Conservation (phyloP, 2,888 invertebrate genomes). For the Morpho helenor region DNA sequence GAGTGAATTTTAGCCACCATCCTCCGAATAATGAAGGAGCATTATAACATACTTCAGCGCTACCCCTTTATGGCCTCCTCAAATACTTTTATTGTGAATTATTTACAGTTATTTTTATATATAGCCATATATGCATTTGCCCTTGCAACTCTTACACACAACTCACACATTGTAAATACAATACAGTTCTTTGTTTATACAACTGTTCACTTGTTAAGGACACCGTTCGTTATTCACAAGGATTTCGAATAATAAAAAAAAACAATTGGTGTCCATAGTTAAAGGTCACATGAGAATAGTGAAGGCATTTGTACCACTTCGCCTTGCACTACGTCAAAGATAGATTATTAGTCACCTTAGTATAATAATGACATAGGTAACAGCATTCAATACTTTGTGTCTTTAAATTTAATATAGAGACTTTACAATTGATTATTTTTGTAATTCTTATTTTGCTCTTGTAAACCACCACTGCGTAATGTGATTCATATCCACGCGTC, state of each 20-base stretch:
- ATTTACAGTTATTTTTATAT: background rate
- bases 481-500: no score
- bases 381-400: slow-evolving; percentile 5
- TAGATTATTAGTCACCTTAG: slow-evolving; percentile 26
- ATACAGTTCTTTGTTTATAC: slow-evolving; percentile 55
- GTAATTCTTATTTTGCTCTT: no score
- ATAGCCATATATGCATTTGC: slow-evolving; percentile 12
- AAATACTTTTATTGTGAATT: no score
- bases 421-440: no score
- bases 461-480: no score
- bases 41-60: no score
- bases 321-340: slow-evolving; percentile 56
- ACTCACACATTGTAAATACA: slow-evolving; percentile 24
- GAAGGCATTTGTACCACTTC: slow-evolving; percentile 50
- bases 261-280: slow-evolving; percentile 57
- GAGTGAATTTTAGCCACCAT: no score
- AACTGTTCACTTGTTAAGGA: slow-evolving; percentile 59
- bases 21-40: no score
- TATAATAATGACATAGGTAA: slow-evolving; percentile 12
- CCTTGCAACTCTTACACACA: slow-evolving; percentile 21
- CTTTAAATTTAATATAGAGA: background rate
- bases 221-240: slow-evolving; percentile 67
- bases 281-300: slow-evolving; percentile 58
- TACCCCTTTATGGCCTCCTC: no score
- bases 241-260: slow-evolving; percentile 57